Evolutionary conservation across 2,888 invertebrate species (phyloP), one percentile per base, ranked within the genome.

Genomic region (Heliconius sara): DNA sequence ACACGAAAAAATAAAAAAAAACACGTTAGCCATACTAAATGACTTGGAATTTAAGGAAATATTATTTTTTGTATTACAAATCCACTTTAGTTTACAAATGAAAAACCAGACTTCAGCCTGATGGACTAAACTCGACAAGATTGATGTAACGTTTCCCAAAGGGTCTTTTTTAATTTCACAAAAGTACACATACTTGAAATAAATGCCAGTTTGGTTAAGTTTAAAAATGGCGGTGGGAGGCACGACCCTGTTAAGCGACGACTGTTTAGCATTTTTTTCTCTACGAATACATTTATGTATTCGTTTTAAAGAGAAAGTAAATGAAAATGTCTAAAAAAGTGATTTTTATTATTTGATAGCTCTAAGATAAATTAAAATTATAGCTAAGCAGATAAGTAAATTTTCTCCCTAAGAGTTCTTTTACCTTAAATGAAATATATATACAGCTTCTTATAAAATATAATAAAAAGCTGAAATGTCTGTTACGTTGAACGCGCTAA

Each of bases 221-320:
- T 80, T 75, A 82, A 86, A 86, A 84, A 83, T 84, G 83, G 84
- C 84, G 83, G 84, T 83, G 84, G 83, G 67, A 57, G 68, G 25
- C 79, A 68, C 84, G 82, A 83, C 85, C 86, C 84, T 27, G 27
- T 27, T 27, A 2, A 27, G 27, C 27, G 85, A 87, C 85, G 84
- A 80, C 85, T 88, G 85, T 84, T 88, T 87, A 86, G 84, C 86
- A 87, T 87, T 87, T 88, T 88, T 86, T 86, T 81, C 81, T 83
- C 63, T 66, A 78, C 66, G 75, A 79, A 78, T 66, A 66, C 39
- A 47, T 76, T 39, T 27, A n/a, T n/a, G 13, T 30, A 5, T 47
- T 47, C 16, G 5, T 16, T 47, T 47, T 10, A 10, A 39, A 10
- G 1, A 39, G 10, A 39, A 10, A 16, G 16, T 16, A 1, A 47